phyloP scores from a whole-genome alignment of 2,113 vertebrate genomes.

The Crypturellus undulatus region DNA sequence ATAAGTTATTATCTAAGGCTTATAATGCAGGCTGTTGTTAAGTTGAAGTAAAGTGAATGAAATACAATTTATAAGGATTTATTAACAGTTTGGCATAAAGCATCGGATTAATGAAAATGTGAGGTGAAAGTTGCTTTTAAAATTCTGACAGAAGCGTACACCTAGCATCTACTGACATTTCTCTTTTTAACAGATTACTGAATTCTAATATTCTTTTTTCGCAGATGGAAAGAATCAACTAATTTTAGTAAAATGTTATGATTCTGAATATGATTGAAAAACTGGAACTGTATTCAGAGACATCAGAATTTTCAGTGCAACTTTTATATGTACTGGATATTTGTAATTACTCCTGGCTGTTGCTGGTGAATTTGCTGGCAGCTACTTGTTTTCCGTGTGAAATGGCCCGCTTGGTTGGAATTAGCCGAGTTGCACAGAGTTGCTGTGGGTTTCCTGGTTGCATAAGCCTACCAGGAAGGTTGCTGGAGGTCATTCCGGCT shows the following conservation, averaged over 20 bases:
- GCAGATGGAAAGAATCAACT: background rate
- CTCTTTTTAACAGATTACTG: background rate
- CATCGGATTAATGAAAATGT: background rate
- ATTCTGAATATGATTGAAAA: background rate
- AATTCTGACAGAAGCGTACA: background rate
- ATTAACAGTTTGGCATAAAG: background rate
- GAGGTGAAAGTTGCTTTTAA: background rate
- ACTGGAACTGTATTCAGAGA: background rate
- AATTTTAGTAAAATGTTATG: background rate
- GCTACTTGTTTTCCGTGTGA: slow-evolving; percentile 33
- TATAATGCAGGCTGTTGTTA: slow-evolving; percentile 28
- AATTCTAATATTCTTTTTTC: background rate
- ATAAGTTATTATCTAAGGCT: slow-evolving; percentile 38
- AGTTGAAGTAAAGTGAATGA: slow-evolving; percentile 11
- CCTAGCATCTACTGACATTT: background rate
- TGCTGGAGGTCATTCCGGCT: slow-evolving; percentile 26
- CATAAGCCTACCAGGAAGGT: slow-evolving; percentile 59
- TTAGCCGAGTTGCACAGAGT: slow-evolving; percentile 24
- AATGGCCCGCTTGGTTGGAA: background rate
- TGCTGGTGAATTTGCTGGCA: background rate
- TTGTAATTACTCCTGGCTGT: background rate
- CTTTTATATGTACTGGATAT: background rate
- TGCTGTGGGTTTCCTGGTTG: slow-evolving; percentile 48
- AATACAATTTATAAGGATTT: background rate
- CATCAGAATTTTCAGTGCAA: background rate